A percentile compares a stretch with the other conserved stretches of the same genome.
These are phyloP conservation scores for Plutomurus gul DNA, from an alignment of 1,140 invertebrate genomes.

Conservation along the genomic window DNA sequence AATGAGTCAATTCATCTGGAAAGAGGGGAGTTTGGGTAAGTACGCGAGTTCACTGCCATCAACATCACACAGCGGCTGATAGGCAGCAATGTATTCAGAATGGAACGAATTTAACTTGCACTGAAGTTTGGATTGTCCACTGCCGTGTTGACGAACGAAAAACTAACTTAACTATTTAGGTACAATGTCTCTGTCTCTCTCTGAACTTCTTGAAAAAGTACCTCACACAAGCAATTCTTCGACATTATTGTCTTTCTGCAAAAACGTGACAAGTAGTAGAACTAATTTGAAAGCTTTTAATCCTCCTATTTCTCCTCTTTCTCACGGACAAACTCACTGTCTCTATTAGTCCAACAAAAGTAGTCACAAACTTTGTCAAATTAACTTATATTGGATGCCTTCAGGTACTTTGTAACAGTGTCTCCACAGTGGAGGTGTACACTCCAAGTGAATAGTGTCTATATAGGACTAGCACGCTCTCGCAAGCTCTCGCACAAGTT, in stretches of 20 bases:
- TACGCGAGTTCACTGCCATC: not conserved
- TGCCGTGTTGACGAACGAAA: not conserved
- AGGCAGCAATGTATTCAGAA: not conserved
- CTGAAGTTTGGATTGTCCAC: not conserved
- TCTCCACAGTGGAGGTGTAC: no score
- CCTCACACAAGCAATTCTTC: no score
- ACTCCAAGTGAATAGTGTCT: no score
- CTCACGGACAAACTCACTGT: not conserved
- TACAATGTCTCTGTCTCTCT: not conserved
- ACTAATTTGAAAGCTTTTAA: constrained; percentile 14
- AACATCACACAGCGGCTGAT: not conserved
- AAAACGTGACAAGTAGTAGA: not conserved
- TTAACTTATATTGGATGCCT: no score
- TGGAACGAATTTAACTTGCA: not conserved
- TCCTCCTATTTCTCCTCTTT: constrained; percentile 7
- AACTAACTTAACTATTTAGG: not conserved
- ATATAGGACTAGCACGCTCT: no score
- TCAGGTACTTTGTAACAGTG: no score
- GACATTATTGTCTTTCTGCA: not conserved
- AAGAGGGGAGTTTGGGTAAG: constrained; percentile 39
- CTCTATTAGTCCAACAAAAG: not conserved
- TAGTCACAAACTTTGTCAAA: not conserved
- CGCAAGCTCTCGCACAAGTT: no score
- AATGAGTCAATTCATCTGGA: constrained; percentile 48
- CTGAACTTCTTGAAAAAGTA: not conserved